Percentiles rank a stretch among this genome's conserved stretches.
Conservation (phyloP, 2,888 invertebrate genomes). For the Dermolepida albohirtum region DNA sequence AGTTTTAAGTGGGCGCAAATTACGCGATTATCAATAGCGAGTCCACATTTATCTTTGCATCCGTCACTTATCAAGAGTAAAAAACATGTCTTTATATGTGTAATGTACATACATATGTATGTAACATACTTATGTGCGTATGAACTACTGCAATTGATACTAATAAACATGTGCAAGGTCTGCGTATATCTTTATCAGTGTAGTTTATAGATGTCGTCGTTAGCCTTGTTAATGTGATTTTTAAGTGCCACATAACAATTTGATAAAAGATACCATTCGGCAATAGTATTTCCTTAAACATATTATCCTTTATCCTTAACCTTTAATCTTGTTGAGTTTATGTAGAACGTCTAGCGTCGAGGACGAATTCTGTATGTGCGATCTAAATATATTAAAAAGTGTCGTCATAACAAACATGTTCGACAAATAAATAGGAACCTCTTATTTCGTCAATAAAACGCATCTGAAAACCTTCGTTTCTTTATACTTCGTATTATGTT, state of each 20-base stretch:
- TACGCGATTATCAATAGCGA: slow-evolving; percentile 1
- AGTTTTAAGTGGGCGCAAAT: no score
- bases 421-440: no score
- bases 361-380: neutral
- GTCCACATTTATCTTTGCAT: slow-evolving; percentile 8
- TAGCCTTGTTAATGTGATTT: slow-evolving; percentile 32
- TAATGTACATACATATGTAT: neutral
- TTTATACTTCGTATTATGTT: no score
- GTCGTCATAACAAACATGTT: neutral
- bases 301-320: slow-evolving; percentile 36
- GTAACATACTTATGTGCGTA: neutral
- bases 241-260: slow-evolving; percentile 16
- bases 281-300: slow-evolving; percentile 27
- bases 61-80: slow-evolving; percentile 20
- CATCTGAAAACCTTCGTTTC: no score
- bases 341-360: slow-evolving; percentile 1
- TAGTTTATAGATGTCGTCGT: slow-evolving; percentile 18
- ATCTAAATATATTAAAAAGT: neutral
- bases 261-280: slow-evolving; percentile 6
- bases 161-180: slow-evolving; percentile 31
- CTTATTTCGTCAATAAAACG: no score
- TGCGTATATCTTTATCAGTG: slow-evolving; percentile 21
- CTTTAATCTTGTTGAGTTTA: slow-evolving; percentile 24
- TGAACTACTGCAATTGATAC: slow-evolving; percentile 11
- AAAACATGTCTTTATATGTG: slow-evolving; percentile 1